Evolutionary conservation across 2,113 vertebrate species (phyloP).

Genomic region (Nipponia nippon): DNA sequence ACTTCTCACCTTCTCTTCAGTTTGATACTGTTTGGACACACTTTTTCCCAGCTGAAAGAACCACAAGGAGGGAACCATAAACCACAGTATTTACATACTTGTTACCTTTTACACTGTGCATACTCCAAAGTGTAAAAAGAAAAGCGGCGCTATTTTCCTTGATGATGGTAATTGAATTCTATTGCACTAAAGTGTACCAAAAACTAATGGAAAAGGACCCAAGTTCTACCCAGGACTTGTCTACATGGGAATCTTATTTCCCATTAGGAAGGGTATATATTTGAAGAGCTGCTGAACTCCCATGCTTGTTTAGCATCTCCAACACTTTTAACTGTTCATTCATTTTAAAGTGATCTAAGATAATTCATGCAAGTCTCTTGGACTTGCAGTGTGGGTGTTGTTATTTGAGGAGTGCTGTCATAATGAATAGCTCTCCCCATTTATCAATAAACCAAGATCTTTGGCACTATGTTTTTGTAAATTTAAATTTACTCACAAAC

Average conservation of each 20-base stretch:
- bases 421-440: neutral
- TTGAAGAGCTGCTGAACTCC: neutral
- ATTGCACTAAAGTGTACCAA: neutral
- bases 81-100: neutral
- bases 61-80: neutral
- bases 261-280: neutral
- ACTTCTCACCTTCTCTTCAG: neutral
- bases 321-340: neutral
- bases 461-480: neutral
- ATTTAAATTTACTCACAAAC: neutral
- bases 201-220: neutral
- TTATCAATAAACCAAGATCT: neutral
- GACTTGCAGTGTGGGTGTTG: neutral
- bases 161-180: neutral
- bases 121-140: neutral
- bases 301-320: neutral
- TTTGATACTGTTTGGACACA: neutral
- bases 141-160: neutral
- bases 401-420: neutral
- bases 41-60: neutral
- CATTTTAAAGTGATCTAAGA: neutral
- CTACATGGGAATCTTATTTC: neutral
- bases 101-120: neutral
- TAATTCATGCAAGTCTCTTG: neutral
- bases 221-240: neutral